These are phyloP conservation scores for Steinernema khuongi DNA, from an alignment of 1,140 invertebrate genomes.

Conservation along the genomic window DNA sequence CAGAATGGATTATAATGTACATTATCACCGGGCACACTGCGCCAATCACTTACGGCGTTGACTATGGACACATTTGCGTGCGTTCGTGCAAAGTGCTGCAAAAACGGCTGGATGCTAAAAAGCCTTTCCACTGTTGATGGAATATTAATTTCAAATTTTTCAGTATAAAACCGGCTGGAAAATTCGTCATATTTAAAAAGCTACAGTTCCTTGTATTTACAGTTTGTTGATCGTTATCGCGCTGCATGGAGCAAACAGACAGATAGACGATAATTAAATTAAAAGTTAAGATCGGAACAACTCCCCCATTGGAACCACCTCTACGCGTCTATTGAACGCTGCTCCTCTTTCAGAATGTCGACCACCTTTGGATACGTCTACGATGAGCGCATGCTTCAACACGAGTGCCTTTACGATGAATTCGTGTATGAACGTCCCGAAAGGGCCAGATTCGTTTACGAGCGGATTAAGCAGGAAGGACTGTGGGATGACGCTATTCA, in stretches of 20 bases:
- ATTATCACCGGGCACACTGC: too few relatives aligned
- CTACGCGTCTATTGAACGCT: background rate
- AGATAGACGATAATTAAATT: background rate
- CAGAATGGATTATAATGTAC: too few relatives aligned
- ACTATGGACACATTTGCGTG: too few relatives aligned
- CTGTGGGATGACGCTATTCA: conserved; percentile 34
- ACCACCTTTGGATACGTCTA: conserved; percentile 37
- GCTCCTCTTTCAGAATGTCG: background rate
- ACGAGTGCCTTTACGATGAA: conserved; percentile 34
- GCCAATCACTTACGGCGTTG: too few relatives aligned
- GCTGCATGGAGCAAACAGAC: background rate
- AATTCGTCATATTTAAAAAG: too few relatives aligned
- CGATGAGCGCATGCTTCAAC: conserved; percentile 41
- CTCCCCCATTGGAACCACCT: background rate
- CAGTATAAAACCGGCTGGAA: too few relatives aligned
- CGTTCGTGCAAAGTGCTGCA: too few relatives aligned
- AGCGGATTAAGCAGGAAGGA: conserved; percentile 26
- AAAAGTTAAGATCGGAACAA: background rate
- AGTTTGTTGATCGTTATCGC: background rate
- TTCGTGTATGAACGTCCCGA: conserved; percentile 33
- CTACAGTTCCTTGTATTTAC: background rate
- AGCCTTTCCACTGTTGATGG: too few relatives aligned
- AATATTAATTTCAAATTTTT: too few relatives aligned
- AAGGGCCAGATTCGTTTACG: conserved; percentile 39
- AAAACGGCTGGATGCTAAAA: too few relatives aligned